Percentiles rank a stretch among this genome's conserved stretches.
Conservation (phyloP, 2,113 vertebrate genomes). For the Carlito syrichta region DNA sequence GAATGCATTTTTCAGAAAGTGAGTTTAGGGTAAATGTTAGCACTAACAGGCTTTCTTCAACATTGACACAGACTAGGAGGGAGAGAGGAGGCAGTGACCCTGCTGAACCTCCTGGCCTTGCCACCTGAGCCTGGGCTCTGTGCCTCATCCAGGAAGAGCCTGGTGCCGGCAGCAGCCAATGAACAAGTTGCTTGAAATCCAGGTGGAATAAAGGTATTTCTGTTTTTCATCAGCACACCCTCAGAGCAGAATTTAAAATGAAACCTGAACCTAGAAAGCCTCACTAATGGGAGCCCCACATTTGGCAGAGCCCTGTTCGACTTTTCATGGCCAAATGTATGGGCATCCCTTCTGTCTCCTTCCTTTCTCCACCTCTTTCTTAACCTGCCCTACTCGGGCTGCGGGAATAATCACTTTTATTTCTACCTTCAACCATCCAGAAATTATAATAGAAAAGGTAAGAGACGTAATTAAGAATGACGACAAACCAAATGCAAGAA, state of each 20-base stretch:
- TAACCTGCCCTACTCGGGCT: too few species aligned
- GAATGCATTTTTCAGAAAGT: background rate
- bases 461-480: background rate
- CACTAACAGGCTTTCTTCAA: background rate
- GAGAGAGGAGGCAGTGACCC: background rate
- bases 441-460: background rate
- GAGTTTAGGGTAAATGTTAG: background rate
- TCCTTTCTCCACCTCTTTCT: background rate
- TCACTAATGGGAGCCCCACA: background rate
- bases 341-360: background rate
- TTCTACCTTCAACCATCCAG: background rate
- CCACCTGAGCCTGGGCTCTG: background rate
- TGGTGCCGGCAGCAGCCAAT: accelerated
- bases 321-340: background rate
- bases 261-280: background rate
- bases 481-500: background rate
- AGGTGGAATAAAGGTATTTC: background rate
- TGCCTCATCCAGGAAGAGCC: background rate
- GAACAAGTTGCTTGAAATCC: background rate
- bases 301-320: background rate
- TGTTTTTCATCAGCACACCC: background rate
- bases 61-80: background rate
- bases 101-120: background rate
- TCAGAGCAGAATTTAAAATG: background rate
- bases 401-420: background rate